phyloP scores from a whole-genome alignment of 2,113 vertebrate species.

The Ictalurus furcatus region DNA sequence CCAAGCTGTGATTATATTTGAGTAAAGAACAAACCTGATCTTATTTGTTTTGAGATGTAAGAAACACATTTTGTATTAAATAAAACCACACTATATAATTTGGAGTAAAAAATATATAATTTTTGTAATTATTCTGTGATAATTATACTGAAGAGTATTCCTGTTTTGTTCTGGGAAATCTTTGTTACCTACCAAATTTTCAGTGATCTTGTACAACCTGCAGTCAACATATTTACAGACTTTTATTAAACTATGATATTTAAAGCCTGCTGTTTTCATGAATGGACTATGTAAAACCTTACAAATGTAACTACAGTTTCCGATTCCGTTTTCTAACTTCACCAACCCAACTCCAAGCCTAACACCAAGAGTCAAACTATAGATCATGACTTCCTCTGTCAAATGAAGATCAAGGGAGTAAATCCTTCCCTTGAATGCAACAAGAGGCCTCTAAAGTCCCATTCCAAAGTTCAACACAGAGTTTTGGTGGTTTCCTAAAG shows the following conservation, averaged over 20 bases:
- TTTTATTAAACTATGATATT: background rate
- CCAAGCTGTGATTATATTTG: slow-evolving; percentile 72
- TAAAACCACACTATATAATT: background rate
- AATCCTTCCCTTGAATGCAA: slow-evolving; percentile 58
- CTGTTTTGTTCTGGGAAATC: background rate
- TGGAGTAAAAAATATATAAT: background rate
- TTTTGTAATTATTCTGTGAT: background rate
- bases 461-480: slow-evolving; percentile 65
- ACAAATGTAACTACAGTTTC: background rate
- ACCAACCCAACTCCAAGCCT: background rate
- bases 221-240: background rate
- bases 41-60: background rate
- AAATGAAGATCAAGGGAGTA: slow-evolving; percentile 45
- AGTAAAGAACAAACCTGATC: slow-evolving; percentile 53
- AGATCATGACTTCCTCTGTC: background rate
- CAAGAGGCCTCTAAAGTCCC: slow-evolving; percentile 63
- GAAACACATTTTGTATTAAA: background rate
- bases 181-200: background rate
- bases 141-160: background rate
- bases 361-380: background rate
- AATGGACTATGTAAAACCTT: background rate
- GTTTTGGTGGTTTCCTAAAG: slow-evolving; percentile 63
- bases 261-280: background rate
- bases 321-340: background rate
- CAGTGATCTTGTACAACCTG: background rate